Percentiles rank a stretch among this genome's conserved stretches.
These are phyloP conservation scores for Bucco capensis DNA, from an alignment of 2,113 vertebrate species.

Conservation along the genomic window DNA sequence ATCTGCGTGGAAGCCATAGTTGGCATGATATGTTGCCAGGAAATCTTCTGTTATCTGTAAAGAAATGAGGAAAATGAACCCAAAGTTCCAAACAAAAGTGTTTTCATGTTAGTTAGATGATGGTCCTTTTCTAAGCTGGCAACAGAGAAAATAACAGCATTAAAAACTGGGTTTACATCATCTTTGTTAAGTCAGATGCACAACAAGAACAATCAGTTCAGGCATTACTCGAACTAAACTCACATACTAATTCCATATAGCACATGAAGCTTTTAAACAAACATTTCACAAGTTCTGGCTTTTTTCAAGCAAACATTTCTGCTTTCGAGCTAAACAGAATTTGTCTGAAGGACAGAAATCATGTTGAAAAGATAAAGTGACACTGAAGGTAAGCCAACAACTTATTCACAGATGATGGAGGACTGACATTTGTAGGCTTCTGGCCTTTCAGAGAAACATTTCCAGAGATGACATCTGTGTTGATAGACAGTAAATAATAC, in stretches of 20 bases:
- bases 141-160: background rate
- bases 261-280: background rate
- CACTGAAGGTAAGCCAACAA: background rate
- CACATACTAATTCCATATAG: background rate
- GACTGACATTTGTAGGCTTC: background rate
- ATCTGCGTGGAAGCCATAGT: slow-evolving; percentile 86
- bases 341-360: background rate
- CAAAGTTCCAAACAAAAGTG: background rate
- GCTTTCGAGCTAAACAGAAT: background rate
- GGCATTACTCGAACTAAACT: background rate
- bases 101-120: background rate
- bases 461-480: background rate
- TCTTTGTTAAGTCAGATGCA: background rate
- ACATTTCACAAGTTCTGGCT: background rate
- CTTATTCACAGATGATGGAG: background rate
- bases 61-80: background rate
- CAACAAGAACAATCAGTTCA: background rate
- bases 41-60: slow-evolving; percentile 94
- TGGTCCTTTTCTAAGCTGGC: background rate
- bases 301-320: background rate
- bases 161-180: background rate
- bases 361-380: background rate
- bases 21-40: slow-evolving; percentile 91
- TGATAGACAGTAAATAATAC: background rate
- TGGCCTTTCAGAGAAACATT: background rate